These are phyloP conservation scores for zebrafish (Danio rerio) DNA, from an alignment of 2,113 vertebrate genomes.

Conservation along the genomic window GRCz12tu NC_133181.1:7705501-7706000, in stretches of 20 bases:
- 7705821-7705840: constrained; percentile 84
- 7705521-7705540: too few species aligned
- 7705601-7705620: too few species aligned
- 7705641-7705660: constrained; percentile 82
- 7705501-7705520: too few species aligned
- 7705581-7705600: too few species aligned
- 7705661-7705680: constrained; percentile 89
- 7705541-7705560: too few species aligned
- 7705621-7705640: constrained; percentile 5
- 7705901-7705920: constrained; percentile 87
- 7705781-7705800: constrained; percentile 90
- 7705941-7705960: constrained; percentile 80
- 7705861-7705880: constrained; percentile 87
- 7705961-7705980: constrained; percentile 81
- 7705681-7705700: constrained; percentile 85
- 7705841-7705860: constrained; percentile 83
- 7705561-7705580: too few species aligned
- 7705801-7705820: constrained; percentile 76
- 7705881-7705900: constrained; percentile 81
- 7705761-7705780: constrained; percentile 89
- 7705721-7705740: constrained; percentile 83
- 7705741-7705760: constrained; percentile 81
- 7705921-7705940: constrained; percentile 83
- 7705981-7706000: constrained; percentile 72
- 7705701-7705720: constrained; percentile 85